Percentiles rank a stretch among this genome's conserved stretches.
Evolutionary conservation across 2,113 vertebrate genomes (phyloP).

Genomic region (Ellobius talpinus): DNA sequence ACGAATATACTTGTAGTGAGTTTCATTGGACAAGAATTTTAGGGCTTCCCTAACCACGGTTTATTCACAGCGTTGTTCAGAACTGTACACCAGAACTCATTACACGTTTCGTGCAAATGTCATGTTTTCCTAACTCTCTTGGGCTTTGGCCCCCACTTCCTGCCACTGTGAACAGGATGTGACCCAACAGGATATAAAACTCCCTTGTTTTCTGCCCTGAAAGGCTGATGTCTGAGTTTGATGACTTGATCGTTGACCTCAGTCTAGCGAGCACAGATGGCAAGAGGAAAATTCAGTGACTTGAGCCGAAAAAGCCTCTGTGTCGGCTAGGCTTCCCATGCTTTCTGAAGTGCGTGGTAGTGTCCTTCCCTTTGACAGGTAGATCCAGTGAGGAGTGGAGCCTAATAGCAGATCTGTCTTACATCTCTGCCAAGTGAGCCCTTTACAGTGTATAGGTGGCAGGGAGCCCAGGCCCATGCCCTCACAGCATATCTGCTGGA

Average conservation of each 20-base stretch:
- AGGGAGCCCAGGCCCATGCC: not conserved
- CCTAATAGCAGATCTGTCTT: not conserved
- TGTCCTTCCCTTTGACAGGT: not conserved
- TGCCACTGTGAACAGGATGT: conserved; percentile 76
- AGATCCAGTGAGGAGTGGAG: not conserved
- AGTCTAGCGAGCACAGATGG: not conserved
- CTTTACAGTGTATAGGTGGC: not conserved
- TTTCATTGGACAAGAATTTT: conserved; percentile 33
- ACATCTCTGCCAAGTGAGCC: not conserved
- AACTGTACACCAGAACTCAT: not conserved
- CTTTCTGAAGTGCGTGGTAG: not conserved
- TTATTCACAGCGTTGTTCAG: conserved; percentile 33
- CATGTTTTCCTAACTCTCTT: conserved; percentile 55
- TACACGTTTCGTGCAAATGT: not conserved
- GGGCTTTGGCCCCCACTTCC: conserved; percentile 65
- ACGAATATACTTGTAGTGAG: not conserved
- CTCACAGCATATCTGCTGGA: too few species aligned
- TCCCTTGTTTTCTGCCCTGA: conserved; percentile 67
- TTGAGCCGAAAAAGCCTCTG: not conserved
- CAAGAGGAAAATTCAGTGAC: conserved; percentile 17
- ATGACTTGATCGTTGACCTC: conserved; percentile 48
- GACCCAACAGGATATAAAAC: conserved; percentile 75
- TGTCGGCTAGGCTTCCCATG: not conserved
- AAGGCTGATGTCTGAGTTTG: conserved; percentile 9
- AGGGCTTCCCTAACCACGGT: not conserved